Base-by-base conservation (phyloP, 2,888 invertebrate species). In the Octodonta nipae region DNA sequence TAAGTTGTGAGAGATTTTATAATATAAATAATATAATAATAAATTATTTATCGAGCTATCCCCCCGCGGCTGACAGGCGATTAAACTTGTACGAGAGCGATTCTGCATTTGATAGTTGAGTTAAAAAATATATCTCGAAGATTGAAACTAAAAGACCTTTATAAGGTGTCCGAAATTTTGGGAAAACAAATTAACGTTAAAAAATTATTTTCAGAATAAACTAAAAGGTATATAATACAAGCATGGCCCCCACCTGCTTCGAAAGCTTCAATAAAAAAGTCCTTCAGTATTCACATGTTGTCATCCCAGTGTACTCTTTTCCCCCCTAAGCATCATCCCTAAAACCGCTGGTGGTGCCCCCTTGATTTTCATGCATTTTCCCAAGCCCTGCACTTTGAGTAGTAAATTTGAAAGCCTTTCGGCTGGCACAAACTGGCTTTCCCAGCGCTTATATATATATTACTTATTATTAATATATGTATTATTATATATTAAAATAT, bases 1-100 rank as follows among this genome's bases (percentile, higher is more conserved):
- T 60, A 57, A 60, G 59, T 59, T 59, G 50, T 54, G 52, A 44
- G 55, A 56, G 53, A 54, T 56, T 55, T 48, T 47, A 47, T 45
- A 40, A 42, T 46, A 47, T 48, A 45, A 45, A 45, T 45, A 45
- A 26, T n/a, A n/a, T n/a, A n/a, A 26, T 26, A 26, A 12, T 45
- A 44, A 46, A 47, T 49, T 47, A 44, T 45, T 45, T 46, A 43
- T 43, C 37, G 45, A 37, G 43, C 44, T 39, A 40, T 36, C 46
- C 38, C 34, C 33, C 27, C 36, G 36, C 34, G 30, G 45, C 34
- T 34, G 38, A 36, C 37, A n/a, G n/a, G n/a, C n/a, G n/a, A n/a
- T n/a, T n/a, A n/a, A n/a, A n/a, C n/a, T n/a, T n/a, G n/a, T n/a
- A n/a, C n/a, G n/a, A n/a, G n/a, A n/a, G 41, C 40, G 38, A 36